These are phyloP conservation scores for Pristionchus entomophagus DNA, from an alignment of 2,888 invertebrate species.

Conservation along the genomic window DNA sequence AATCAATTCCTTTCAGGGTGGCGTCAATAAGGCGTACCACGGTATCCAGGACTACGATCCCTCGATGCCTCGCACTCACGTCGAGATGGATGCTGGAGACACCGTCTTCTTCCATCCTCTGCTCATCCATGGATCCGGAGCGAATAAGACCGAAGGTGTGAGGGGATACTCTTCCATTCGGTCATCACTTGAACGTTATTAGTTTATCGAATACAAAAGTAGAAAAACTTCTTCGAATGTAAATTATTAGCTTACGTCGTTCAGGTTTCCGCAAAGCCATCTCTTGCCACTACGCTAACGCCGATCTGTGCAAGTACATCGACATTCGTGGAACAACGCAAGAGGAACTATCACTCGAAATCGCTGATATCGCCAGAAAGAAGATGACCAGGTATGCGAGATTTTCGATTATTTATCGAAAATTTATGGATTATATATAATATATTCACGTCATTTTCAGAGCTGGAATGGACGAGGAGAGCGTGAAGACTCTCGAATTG, in stretches of 20 bases:
- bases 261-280: constrained; percentile 86
- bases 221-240: too few species aligned
- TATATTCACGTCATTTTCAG: neutral
- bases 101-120: constrained; percentile 89
- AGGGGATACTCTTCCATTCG: too few species aligned
- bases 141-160: constrained; percentile 83
- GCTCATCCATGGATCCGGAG: constrained; percentile 89
- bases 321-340: constrained; percentile 35
- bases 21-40: constrained; percentile 85
- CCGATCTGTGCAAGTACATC: constrained; percentile 81
- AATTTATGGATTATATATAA: neutral
- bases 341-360: constrained; percentile 21
- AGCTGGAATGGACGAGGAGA: constrained; percentile 30
- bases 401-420: too few species aligned
- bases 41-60: constrained; percentile 82
- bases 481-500: constrained; percentile 5
- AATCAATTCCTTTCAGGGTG: constrained; percentile 76
- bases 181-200: too few species aligned
- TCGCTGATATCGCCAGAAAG: constrained; percentile 38
- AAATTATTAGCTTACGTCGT: neutral
- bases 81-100: constrained; percentile 89
- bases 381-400: constrained; percentile 1
- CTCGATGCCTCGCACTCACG: constrained; percentile 77
- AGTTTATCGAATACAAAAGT: neutral
- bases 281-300: constrained; percentile 86